Base-by-base conservation (phyloP, 2,888 invertebrate genomes). In the Erpobdella octoculata region DNA sequence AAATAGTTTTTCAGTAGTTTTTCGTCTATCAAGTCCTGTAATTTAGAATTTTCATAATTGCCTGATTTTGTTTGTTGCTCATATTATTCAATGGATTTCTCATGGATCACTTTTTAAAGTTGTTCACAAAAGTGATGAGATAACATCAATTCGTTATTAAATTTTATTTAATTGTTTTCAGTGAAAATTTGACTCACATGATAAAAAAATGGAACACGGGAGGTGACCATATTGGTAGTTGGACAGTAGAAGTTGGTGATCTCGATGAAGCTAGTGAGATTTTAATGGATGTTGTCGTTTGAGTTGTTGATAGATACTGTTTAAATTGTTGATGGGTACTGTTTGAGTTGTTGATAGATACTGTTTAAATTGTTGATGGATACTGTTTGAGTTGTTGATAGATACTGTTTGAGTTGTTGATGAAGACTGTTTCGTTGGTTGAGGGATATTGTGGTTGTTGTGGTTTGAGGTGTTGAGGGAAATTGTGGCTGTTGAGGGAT, bases 221-320 rank as follows among this genome's bases (percentile, higher is more conserved):
- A 68, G 90, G 90, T 78, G 90, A 93, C 81, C 85, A 97, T 77
- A 90, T 94, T 35, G 97, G 92, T 71, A 96, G 96, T 79, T 98
- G 95, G 93, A 91, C 90, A 0, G 96, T 96, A 1, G 90, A 90
- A 70, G 92, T 93, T 48, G 98, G 98, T 41, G 96, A 97, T 81
- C 90, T 96, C 86, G 97, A 98, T 86, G 97, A 98, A 85, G 93
- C 85, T 38, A 64, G 76, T 74, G 8, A 53, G 67, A 62, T 3
- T 25, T 2, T 5, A 38, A 2, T 31, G 12, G 64, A 68, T 38
- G 2, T n/a, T 71, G 66, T n/a, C 58, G 31, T 21, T 58, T 33
- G 9, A 28, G 31, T 21, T 28, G 35, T 33, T n/a, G n/a, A 36
- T 36, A 18, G 67, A n/a, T 21, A 33, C 46, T 1, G 41, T 37